A percentile compares a stretch with the other conserved stretches of the same genome.
Evolutionary conservation across 2,113 vertebrate species (phyloP).

Genomic region (Gavia stellata): DNA sequence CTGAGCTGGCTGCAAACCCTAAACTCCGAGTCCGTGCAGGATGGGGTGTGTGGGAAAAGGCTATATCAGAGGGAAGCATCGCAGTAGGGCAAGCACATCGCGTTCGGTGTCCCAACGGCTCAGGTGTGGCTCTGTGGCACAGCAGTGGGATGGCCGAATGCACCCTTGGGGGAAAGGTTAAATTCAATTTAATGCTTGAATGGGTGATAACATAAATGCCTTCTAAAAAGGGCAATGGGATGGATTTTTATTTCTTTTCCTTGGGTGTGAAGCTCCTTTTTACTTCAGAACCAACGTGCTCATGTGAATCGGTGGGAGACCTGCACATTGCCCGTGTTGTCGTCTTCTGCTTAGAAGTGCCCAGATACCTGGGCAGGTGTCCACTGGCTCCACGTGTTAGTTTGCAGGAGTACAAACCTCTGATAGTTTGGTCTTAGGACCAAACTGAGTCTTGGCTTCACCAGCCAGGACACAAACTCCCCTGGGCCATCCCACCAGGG

Average conservation of each 20-base stretch:
- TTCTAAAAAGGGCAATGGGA: background rate
- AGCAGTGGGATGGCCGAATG: background rate
- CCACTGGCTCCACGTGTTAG: rapidly evolving
- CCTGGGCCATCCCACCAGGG: rapidly evolving
- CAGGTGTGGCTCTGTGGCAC: background rate
- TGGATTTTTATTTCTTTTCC: background rate
- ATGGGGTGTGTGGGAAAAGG: background rate
- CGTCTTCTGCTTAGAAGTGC: background rate
- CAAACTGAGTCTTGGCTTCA: background rate
- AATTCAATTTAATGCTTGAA: slow-evolving; percentile 20
- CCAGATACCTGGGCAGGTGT: background rate
- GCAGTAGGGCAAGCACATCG: rapidly evolving
- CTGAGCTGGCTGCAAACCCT: background rate
- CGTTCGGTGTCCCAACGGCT: background rate
- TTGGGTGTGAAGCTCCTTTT: background rate
- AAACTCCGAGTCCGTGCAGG: background rate
- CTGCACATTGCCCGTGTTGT: rapidly evolving
- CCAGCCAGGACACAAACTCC: background rate
- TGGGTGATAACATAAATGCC: background rate
- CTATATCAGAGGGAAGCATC: rapidly evolving
- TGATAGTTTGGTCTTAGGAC: background rate
- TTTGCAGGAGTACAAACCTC: background rate
- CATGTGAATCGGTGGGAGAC: rapidly evolving
- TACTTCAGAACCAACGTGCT: background rate
- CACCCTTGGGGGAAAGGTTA: background rate